Evolutionary conservation across 2,888 invertebrate genomes (phyloP), one percentile per base, ranked within the genome.

Genomic region (Phyto melanocephala): DNA sequence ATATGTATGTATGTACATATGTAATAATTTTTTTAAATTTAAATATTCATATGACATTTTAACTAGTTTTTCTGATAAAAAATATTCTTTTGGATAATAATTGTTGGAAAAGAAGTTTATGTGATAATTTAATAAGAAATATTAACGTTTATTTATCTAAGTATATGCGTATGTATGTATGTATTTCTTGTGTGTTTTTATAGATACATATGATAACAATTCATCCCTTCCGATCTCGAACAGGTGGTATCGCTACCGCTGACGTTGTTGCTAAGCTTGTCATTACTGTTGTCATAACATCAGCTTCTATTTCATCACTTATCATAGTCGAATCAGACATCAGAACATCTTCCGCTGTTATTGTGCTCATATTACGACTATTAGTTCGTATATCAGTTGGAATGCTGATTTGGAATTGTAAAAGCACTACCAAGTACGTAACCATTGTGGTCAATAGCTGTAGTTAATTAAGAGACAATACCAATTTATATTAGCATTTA

Each of bases 341-440:
- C 42, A 42, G 71, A 11, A 76, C 62, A 15, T 78, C 75, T 7
- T 76, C 80, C 1, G 63, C 84, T 35, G 86, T 63, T 11, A 87
- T 88, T 5, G 28, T 28, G 6, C 28, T 28, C 10, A 77, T 80
- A 58, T 78, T 87, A 10, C 76, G 67, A 40, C 83, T 85, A 0
- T 71, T 67, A n/a, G 83, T 85, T 6, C 86, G 74, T 70, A 85
- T 87, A 54, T 94, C 94, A 0, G 87, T 87, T 0, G 95, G 95
- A 86, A 95, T 94, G 87, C 95, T 95, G 80, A 95, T 95, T 91
- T 95, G 95, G 91, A 95, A 95, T 88, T 95, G 95, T 47, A 95
- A 91, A 76, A 95, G 88, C 33, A 95, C 95, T 17, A 95, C 95
- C 84, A 95, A 90, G 89, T 95, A 95, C 0, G 95, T 95, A 37